A percentile compares a stretch with the other conserved stretches of the same genome.
These are phyloP conservation scores for Benitochromis conjunctus DNA, from an alignment of 2,113 vertebrate genomes.

Conservation along the genomic window DNA sequence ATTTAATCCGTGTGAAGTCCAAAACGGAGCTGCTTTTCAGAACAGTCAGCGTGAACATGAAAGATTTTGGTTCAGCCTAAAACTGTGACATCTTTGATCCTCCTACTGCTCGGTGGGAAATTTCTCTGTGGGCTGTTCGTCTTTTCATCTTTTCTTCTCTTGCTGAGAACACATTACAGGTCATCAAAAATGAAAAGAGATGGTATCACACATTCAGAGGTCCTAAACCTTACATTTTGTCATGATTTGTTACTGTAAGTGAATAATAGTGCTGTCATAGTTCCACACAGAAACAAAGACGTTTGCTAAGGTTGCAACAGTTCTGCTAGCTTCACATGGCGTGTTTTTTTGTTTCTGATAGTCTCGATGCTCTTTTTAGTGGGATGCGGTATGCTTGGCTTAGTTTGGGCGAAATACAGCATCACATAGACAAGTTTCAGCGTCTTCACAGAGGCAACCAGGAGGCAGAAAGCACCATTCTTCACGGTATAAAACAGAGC, in stretches of 20 bases:
- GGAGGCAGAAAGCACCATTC: background rate
- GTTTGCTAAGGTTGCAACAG: background rate
- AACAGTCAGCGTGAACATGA: background rate
- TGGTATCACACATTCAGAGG: background rate
- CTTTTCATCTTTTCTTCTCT: conserved; percentile 2
- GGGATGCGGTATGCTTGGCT: background rate
- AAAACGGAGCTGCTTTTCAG: background rate
- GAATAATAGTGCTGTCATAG: background rate
- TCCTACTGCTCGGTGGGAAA: background rate
- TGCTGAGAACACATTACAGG: background rate
- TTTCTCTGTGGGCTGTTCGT: background rate
- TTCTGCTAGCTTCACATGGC: background rate
- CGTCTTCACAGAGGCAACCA: background rate
- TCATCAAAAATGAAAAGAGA: background rate
- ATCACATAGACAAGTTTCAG: background rate
- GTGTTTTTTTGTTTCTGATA: background rate
- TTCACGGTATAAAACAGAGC: background rate
- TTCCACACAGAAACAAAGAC: background rate
- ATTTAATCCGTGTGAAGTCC: background rate
- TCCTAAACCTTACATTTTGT: background rate
- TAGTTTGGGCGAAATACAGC: background rate
- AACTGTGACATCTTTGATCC: conserved; percentile 3
- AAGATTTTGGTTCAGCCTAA: background rate
- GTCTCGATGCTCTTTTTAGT: background rate
- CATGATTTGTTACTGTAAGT: background rate